phyloP scores from a whole-genome alignment of 2,888 invertebrate genomes.

The Nomada lathburiana region DNA sequence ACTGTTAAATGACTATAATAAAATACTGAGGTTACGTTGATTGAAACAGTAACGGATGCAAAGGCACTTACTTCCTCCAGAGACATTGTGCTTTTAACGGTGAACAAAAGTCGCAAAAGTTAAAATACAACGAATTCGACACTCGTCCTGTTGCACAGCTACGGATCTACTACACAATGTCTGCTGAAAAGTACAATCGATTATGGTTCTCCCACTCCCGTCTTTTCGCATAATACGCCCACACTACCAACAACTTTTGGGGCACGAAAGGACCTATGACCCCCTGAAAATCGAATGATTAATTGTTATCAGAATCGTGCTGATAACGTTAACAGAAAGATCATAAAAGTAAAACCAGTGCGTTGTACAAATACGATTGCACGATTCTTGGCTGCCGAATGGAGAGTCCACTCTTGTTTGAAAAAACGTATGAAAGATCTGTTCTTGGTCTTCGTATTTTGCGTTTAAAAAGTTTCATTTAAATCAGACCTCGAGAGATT shows the following conservation, averaged over 20 bases:
- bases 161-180: slow-evolving; percentile 5
- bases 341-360: neutral
- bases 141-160: neutral
- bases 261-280: neutral
- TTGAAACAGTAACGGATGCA: neutral
- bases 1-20: neutral
- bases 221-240: neutral
- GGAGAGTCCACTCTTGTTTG: neutral
- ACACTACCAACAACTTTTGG: neutral
- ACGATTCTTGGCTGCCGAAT: neutral
- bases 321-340: neutral
- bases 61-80: slow-evolving; percentile 41
- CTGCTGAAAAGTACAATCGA: neutral
- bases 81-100: slow-evolving; percentile 25
- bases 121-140: neutral
- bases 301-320: neutral
- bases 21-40: neutral
- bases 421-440: too few species aligned
- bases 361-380: neutral
- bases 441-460: too few species aligned
- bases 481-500: too few species aligned
- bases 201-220: slow-evolving; percentile 36
- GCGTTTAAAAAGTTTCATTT: too few species aligned
- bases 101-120: neutral
- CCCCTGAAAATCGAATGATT: neutral